Conservation (phyloP, 2,113 vertebrate species). For the Tichodroma muraria region DNA sequence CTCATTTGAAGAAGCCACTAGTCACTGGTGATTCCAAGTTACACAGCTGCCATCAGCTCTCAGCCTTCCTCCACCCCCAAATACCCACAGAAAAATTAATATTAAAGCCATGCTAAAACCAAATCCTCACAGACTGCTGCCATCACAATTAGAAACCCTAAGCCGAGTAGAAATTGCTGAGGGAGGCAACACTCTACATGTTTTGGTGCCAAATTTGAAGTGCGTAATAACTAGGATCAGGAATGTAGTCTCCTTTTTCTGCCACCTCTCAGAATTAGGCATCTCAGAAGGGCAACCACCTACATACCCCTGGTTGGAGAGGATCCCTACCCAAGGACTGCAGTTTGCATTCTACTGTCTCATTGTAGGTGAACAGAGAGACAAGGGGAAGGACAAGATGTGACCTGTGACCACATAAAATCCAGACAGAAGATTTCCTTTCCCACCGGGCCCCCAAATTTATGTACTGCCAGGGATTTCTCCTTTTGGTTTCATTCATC, state of each 20-base stretch:
- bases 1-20: background rate
- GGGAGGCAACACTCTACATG: background rate
- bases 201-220: background rate
- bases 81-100: background rate
- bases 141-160: no score
- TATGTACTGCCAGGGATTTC: background rate
- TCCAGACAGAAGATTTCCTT: background rate
- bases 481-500: background rate
- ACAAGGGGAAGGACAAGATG: fast-evolving
- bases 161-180: background rate
- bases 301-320: background rate
- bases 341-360: background rate
- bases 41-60: background rate
- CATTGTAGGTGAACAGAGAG: background rate
- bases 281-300: background rate
- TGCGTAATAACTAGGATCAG: background rate
- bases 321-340: background rate
- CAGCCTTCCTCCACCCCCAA: background rate
- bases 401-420: fast-evolving
- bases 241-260: background rate
- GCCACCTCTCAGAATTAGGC: background rate
- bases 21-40: background rate
- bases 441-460: background rate
- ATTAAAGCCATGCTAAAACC: background rate
- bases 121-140: background rate